Base-by-base conservation (phyloP, 2,888 invertebrate species). In the Mystacides longicornis region DNA sequence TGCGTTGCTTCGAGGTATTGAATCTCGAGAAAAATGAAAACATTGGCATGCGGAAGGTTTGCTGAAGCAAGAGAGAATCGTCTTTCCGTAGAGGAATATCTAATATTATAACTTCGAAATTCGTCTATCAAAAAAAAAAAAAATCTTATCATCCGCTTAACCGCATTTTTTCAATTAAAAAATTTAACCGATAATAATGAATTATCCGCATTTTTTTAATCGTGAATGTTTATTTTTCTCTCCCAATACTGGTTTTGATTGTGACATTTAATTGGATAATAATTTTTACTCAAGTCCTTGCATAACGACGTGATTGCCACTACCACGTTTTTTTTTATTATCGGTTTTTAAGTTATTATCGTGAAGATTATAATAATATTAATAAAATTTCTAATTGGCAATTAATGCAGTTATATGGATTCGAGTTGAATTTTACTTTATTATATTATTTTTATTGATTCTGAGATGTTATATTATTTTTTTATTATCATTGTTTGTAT, bases 331-430 rank as follows among this genome's bases (percentile, higher is more conserved):
- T n/a, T n/a, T n/a, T 16, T n/a, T 37, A n/a, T 37, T 37, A 37
- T 37, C 16, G 37, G 3, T 37, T 14, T 37, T 37, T 37, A 37
- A 37, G 16, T n/a, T 37, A 37, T 37, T 16, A 37, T 37, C 16
- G 37, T n/a, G 37, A 37, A n/a, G 14, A 37, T 37, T 7, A 37
- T 37, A 37, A 37, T n/a, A 37, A 37, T n/a, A n/a, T n/a, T n/a
- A n/a, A n/a, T n/a, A n/a, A n/a, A n/a, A n/a, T n/a, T n/a, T 37
- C 37, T 37, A 37, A 37, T 37, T 37, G 37, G 37, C 37, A 37
- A 14, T 37, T 37, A n/a, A 37, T 3, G 14, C 16, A 37, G 16
- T 37, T 7, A 37, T 27, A 27, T 27, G 27, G 5, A 27, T 27
- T 7, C 11, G 27, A 7, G 11, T 27, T 27, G 7, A 27, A 27